These are phyloP conservation scores for Erebia palarica DNA, from an alignment of 2,888 invertebrate species.

Conservation along the genomic window DNA sequence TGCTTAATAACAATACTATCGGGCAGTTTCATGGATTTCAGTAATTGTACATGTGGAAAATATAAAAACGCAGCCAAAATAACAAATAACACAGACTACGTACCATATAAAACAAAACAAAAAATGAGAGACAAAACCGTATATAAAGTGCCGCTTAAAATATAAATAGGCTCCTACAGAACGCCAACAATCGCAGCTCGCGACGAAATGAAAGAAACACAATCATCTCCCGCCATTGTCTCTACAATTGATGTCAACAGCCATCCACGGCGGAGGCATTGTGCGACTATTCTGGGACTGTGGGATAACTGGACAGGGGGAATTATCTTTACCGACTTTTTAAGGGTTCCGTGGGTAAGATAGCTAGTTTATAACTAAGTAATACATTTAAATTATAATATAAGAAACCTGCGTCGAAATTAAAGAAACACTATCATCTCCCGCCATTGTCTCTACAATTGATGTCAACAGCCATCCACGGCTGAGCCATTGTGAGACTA, in stretches of 20 bases:
- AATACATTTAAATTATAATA: too few species aligned
- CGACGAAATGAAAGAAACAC: conserved; percentile 48
- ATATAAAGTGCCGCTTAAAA: conserved; percentile 33
- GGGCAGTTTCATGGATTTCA: neutral
- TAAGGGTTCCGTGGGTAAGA: conserved; percentile 27
- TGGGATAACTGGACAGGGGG: conserved; percentile 29
- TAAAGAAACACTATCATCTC: conserved; percentile 48
- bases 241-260: conserved; percentile 54
- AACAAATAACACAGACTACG: neutral
- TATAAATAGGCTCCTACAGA: conserved; percentile 33
- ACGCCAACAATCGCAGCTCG: conserved; percentile 35
- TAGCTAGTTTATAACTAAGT: too few species aligned
- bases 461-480: conserved; percentile 52
- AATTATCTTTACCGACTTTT: conserved; percentile 7
- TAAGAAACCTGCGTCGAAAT: conserved; percentile 41
- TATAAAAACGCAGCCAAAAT: neutral
- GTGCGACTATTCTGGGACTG: conserved; percentile 43
- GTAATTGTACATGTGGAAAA: neutral
- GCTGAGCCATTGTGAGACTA: conserved; percentile 44
- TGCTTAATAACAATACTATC: too few species aligned
- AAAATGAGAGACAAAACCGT: conserved; percentile 17
- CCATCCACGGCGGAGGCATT: conserved; percentile 47
- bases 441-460: conserved; percentile 51
- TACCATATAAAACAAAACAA: conserved; percentile 18
- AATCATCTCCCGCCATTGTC: conserved; percentile 49